Conservation (phyloP, 2,888 invertebrate genomes). For the Pristionchus mayeri region DNA sequence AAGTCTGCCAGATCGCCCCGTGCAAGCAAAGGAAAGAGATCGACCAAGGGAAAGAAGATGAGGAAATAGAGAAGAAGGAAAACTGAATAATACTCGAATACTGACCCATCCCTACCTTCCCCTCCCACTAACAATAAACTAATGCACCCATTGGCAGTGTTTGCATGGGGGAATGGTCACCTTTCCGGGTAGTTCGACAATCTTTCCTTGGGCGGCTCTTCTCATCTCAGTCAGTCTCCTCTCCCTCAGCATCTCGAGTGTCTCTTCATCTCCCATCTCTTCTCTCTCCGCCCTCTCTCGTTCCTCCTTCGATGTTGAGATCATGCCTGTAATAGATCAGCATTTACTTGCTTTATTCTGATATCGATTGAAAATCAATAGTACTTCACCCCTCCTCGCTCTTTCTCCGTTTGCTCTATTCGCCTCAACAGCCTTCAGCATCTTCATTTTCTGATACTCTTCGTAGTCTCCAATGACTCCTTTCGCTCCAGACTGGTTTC, state of each 20-base stretch:
- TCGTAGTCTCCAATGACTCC: slow-evolving; percentile 58
- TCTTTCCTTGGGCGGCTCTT: slow-evolving; percentile 58
- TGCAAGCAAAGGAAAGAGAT: not conserved
- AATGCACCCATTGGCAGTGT: not conserved
- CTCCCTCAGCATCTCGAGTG: slow-evolving; percentile 63
- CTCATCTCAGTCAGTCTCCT: slow-evolving; percentile 64
- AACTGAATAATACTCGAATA: not conserved
- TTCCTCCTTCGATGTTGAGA: slow-evolving; percentile 43
- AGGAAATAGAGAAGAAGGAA: not conserved
- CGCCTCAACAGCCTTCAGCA: not conserved
- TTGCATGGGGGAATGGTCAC: too few relatives aligned
- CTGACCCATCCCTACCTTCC: not conserved
- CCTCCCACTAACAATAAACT: not conserved
- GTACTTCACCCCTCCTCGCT: not conserved
- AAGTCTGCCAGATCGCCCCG: not conserved
- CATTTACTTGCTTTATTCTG: not conserved
- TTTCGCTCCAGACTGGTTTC: slow-evolving; percentile 62
- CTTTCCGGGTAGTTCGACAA: slow-evolving; percentile 68
- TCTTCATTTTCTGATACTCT: slow-evolving; percentile 32
- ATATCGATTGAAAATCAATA: not conserved
- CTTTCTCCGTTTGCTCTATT: slow-evolving; percentile 3
- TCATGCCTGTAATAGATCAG: not conserved
- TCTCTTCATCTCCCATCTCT: slow-evolving; percentile 55
- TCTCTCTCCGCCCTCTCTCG: slow-evolving; percentile 54
- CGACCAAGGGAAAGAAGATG: not conserved